These are phyloP conservation scores for Petrolisthes cinctipes DNA, from an alignment of 2,888 invertebrate species.

Conservation along the genomic window DNA sequence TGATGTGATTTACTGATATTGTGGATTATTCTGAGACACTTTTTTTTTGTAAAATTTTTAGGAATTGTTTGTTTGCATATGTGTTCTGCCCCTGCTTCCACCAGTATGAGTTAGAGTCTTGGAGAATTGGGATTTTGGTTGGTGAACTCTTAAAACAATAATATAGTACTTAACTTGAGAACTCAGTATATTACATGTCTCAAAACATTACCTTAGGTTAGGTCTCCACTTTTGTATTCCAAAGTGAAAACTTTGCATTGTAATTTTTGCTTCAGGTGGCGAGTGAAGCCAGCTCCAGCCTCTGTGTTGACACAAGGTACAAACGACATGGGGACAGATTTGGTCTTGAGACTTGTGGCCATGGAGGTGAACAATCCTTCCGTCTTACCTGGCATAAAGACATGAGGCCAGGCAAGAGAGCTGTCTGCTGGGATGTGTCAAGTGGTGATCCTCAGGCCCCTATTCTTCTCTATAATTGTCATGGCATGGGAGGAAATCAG, in stretches of 20 bases:
- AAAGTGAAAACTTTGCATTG: background rate
- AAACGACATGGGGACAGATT: conserved; percentile 67
- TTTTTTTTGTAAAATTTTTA: too few relatives aligned
- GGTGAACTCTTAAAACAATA: too few relatives aligned
- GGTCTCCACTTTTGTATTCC: too few relatives aligned
- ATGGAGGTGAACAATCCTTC: conserved; percentile 72
- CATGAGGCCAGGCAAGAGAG: conserved; percentile 77
- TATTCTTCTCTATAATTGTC: conserved; percentile 86
- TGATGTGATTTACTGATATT: too few relatives aligned
- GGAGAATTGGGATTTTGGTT: too few relatives aligned
- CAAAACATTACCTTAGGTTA: too few relatives aligned
- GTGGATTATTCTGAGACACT: too few relatives aligned
- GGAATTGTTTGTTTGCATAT: too few relatives aligned
- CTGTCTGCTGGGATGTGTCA: conserved; percentile 88
- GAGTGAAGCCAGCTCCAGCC: conserved; percentile 75
- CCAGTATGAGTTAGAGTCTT: too few relatives aligned
- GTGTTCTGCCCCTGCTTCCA: too few relatives aligned
- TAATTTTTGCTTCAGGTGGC: conserved; percentile 73
- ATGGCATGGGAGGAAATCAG: conserved; percentile 93
- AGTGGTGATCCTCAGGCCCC: conserved; percentile 79
- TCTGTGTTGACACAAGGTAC: conserved; percentile 81
- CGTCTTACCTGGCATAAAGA: conserved; percentile 86
- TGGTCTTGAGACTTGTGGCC: conserved; percentile 55
- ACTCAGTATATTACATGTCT: too few relatives aligned
- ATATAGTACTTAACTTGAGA: too few relatives aligned